These are phyloP conservation scores for Tamias sibiricus DNA, from an alignment of 2,113 vertebrate species.

Conservation along the genomic window DNA sequence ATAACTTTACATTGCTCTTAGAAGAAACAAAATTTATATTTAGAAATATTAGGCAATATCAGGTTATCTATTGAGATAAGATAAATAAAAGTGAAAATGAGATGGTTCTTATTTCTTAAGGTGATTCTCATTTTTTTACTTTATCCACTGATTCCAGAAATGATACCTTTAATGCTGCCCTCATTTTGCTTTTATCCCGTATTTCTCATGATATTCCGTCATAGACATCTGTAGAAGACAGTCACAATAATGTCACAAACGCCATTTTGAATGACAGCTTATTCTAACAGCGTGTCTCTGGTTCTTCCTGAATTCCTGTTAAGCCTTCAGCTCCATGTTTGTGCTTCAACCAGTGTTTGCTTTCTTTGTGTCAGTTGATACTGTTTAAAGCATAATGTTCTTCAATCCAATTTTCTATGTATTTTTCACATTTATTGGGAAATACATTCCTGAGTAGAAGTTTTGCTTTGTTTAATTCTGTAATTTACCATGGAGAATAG, in stretches of 20 bases:
- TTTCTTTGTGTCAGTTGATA: not conserved
- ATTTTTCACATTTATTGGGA: not conserved
- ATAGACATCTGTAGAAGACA: not conserved
- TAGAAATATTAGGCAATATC: not conserved
- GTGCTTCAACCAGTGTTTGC: not conserved
- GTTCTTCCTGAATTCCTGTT: not conserved
- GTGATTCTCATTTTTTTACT: not conserved
- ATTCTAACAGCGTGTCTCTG: not conserved
- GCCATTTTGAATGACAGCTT: constrained; percentile 20
- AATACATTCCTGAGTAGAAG: not conserved
- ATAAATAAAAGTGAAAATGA: not conserved
- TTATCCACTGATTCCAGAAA: not conserved
- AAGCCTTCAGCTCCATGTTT: not conserved
- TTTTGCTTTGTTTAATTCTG: constrained; percentile 18
- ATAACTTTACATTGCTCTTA: not conserved
- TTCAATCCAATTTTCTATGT: not conserved
- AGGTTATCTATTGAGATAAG: not conserved
- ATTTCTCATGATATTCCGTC: not conserved
- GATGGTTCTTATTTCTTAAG: not conserved
- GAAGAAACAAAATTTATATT: not conserved
- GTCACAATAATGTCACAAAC: not conserved
- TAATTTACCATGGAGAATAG: not conserved
- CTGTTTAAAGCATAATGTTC: not conserved
- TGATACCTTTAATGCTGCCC: not conserved
- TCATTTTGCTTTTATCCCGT: not conserved